These are phyloP conservation scores for Corydoras sp. DNA, from an alignment of 2,113 vertebrate species.

Conservation along the genomic window DNA sequence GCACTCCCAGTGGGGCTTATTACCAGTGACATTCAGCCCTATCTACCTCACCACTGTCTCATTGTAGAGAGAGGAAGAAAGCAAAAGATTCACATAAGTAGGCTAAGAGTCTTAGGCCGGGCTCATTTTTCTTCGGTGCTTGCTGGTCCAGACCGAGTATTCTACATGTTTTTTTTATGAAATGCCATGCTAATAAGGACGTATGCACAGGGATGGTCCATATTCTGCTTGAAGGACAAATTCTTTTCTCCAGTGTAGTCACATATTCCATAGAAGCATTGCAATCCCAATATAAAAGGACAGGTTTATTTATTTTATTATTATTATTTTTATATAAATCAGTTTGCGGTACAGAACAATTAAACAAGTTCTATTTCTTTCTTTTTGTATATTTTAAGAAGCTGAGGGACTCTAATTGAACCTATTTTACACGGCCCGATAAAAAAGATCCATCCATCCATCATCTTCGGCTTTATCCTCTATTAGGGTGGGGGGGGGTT, in stretches of 20 bases:
- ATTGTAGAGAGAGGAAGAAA: slow-evolving; percentile 21
- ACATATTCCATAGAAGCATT: background rate
- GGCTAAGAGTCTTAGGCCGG: slow-evolving; percentile 28
- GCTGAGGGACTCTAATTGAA: no score
- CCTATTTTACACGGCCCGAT: background rate
- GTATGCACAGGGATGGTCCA: slow-evolving; percentile 6
- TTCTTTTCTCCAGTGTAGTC: background rate
- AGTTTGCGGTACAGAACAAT: no score
- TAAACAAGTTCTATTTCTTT: no score
- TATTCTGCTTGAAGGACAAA: slow-evolving; percentile 3
- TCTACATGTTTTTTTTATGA: slow-evolving; percentile 1
- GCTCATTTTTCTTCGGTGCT: slow-evolving; percentile 28
- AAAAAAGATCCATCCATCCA: background rate
- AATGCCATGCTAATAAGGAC: slow-evolving; percentile 21
- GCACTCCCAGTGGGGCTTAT: slow-evolving; percentile 35
- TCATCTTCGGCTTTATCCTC: no score
- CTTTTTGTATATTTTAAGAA: no score
- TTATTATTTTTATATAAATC: no score
- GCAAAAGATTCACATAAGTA: slow-evolving; percentile 25
- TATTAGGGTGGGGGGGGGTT: no score
- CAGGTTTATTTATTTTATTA: no score
- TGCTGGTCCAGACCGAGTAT: slow-evolving; percentile 23
- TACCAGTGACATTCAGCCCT: slow-evolving; percentile 33
- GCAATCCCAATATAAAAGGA: no score
- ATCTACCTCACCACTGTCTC: slow-evolving; percentile 34